These are phyloP conservation scores for Chaetodon trifascialis DNA, from an alignment of 2,113 vertebrate species.

Conservation along the genomic window DNA sequence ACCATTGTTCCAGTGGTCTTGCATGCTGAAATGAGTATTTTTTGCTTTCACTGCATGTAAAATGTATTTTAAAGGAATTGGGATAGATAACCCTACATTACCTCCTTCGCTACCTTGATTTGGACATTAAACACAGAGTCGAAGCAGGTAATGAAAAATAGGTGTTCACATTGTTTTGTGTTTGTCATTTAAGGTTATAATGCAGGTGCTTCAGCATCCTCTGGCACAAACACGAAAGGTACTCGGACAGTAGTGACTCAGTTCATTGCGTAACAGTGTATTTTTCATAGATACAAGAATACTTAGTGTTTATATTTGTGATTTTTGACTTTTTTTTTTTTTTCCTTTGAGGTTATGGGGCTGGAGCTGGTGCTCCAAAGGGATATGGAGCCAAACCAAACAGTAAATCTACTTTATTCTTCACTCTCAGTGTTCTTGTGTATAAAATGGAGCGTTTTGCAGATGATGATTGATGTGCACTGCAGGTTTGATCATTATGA, in stretches of 20 bases:
- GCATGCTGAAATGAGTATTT: not conserved
- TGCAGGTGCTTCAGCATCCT: conserved; percentile 36
- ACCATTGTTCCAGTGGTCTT: not conserved
- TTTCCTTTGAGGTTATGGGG: conserved; percentile 56
- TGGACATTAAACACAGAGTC: not conserved
- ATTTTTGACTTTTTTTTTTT: not conserved
- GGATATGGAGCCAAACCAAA: conserved; percentile 50
- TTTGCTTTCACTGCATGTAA: not conserved
- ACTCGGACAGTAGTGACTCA: not conserved
- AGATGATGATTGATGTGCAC: not conserved
- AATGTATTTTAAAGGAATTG: too few species aligned
- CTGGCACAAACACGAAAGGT: conserved; percentile 67
- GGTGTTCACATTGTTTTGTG: not conserved
- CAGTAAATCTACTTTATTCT: conserved; percentile 33
- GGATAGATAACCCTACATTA: too few species aligned
- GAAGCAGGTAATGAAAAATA: not conserved
- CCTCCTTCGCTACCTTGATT: not conserved
- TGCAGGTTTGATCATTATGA: not conserved
- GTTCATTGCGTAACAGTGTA: not conserved
- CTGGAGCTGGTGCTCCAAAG: conserved; percentile 53
- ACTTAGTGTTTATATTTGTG: not conserved
- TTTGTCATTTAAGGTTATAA: conserved; percentile 48
- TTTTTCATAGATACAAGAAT: not conserved
- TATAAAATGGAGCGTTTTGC: not conserved
- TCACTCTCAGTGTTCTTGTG: not conserved